These are phyloP conservation scores for Epizoanthus stellaris DNA, from an alignment of 92 coral and sea anemone species.

Conservation along the genomic window DNA sequence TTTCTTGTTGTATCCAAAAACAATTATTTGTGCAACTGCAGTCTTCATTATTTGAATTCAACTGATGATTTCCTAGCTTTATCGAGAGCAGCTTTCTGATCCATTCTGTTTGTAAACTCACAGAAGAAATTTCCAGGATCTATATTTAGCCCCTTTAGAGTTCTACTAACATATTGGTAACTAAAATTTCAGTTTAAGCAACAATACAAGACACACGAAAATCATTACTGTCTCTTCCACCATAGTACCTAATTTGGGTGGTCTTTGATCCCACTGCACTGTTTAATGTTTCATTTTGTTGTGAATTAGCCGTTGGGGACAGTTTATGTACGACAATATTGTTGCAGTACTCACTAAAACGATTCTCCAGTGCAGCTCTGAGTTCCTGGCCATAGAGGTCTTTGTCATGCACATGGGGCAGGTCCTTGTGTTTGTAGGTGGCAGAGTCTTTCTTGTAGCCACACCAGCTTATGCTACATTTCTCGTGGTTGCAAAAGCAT, in stretches of 20 bases:
- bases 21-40: conserved; percentile 31
- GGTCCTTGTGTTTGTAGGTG: conserved; percentile 51
- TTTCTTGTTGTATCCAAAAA: conserved; percentile 12
- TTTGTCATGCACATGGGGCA: conserved; percentile 59
- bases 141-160: conserved; percentile 45
- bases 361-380: conserved; percentile 24
- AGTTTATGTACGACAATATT: conserved; percentile 54
- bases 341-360: conserved; percentile 45
- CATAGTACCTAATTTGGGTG: conserved; percentile 46
- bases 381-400: conserved; percentile 57
- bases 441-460: conserved; percentile 35
- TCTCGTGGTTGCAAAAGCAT: conserved; percentile 52
- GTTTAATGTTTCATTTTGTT: conserved; percentile 58
- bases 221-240: conserved; percentile 59
- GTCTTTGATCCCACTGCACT: conserved; percentile 60
- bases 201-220: conserved; percentile 62
- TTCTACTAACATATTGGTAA: conserved; percentile 35
- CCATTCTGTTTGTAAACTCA: neutral
- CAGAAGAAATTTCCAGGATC: conserved; percentile 46
- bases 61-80: conserved; percentile 39
- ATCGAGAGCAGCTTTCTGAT: conserved; percentile 15
- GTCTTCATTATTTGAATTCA: conserved; percentile 38
- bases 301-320: conserved; percentile 59
- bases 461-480: conserved; percentile 48
- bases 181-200: conserved; percentile 54